phyloP scores from a whole-genome alignment of 2,113 vertebrate genomes.

The Lucifuga dentata region DNA sequence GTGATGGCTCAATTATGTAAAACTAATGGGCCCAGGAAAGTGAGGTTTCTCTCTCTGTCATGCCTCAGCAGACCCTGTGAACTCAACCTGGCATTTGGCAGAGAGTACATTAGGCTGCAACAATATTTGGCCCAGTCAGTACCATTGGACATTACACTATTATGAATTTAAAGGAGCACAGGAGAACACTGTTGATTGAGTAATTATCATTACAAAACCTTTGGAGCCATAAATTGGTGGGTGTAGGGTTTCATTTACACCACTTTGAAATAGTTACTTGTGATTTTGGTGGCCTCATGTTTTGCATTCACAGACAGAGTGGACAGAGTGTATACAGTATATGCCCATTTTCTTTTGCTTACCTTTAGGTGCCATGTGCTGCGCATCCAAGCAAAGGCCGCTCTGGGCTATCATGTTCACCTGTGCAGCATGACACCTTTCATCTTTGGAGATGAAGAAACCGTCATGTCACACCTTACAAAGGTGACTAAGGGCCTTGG shows the following conservation, averaged over 20 bases:
- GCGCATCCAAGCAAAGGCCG: conserved; percentile 77
- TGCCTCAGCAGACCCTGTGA: conserved; percentile 44
- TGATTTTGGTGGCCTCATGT: background rate
- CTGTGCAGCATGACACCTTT: conserved; percentile 88
- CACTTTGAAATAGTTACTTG: background rate
- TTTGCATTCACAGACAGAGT: background rate
- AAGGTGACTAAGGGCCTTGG: conserved; percentile 77
- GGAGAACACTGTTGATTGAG: background rate
- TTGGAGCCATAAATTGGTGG: background rate
- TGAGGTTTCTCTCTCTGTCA: conserved; percentile 42
- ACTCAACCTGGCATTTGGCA: conserved; percentile 30
- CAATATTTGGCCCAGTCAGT: conserved; percentile 24
- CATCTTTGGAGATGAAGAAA: conserved; percentile 90
- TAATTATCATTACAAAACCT: background rate
- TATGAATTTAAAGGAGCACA: background rate
- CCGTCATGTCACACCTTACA: conserved; percentile 84
- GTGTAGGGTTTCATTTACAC: background rate
- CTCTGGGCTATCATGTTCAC: conserved; percentile 85
- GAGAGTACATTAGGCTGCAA: conserved; percentile 17
- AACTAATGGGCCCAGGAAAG: conserved; percentile 60
- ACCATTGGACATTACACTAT: conserved; percentile 8
- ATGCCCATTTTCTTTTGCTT: background rate
- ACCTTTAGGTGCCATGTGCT: conserved; percentile 87
- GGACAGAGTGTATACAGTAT: background rate
- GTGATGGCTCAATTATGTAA: conserved; percentile 73